Evolutionary conservation across 2,113 vertebrate genomes (phyloP).

Genomic region (Chlorodrepanis virens): DNA sequence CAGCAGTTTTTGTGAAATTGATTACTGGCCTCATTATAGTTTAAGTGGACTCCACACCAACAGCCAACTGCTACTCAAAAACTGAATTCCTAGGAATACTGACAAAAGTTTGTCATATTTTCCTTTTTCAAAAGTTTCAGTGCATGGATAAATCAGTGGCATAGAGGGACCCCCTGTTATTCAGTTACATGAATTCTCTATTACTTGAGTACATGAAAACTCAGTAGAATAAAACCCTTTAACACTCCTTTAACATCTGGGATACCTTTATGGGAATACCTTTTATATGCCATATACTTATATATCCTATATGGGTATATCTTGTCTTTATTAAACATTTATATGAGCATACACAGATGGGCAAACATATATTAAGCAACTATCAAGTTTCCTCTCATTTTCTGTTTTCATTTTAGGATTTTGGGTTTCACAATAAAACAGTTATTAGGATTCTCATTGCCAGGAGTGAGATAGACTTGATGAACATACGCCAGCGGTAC

Average conservation of each 20-base stretch:
- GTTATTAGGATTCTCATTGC: constrained; percentile 78
- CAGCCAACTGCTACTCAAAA: not conserved
- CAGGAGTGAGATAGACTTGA: constrained; percentile 80
- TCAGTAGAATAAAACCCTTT: not conserved
- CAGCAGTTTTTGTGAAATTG: not conserved
- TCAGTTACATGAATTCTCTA: not conserved
- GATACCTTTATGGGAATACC: not conserved
- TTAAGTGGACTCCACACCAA: accelerated
- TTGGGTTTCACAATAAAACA: constrained; percentile 82
- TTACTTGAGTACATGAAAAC: not conserved
- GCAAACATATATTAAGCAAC: not conserved
- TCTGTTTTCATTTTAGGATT: constrained; percentile 64
- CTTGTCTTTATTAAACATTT: not conserved
- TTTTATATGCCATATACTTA: accelerated
- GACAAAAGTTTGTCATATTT: not conserved
- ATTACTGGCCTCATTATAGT: not conserved
- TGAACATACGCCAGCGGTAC: constrained; percentile 74
- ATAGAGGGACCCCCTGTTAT: not conserved
- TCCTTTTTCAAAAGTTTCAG: not conserved
- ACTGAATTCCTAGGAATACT: not conserved
- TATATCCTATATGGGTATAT: no score
- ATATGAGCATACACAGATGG: not conserved
- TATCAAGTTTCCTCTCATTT: not conserved
- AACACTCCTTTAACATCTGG: not conserved
- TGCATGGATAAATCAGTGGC: not conserved